A percentile compares a stretch with the other conserved stretches of the same genome.
Conservation (phyloP, 2,888 invertebrate genomes). For the Lasioglossum calceatum region DNA sequence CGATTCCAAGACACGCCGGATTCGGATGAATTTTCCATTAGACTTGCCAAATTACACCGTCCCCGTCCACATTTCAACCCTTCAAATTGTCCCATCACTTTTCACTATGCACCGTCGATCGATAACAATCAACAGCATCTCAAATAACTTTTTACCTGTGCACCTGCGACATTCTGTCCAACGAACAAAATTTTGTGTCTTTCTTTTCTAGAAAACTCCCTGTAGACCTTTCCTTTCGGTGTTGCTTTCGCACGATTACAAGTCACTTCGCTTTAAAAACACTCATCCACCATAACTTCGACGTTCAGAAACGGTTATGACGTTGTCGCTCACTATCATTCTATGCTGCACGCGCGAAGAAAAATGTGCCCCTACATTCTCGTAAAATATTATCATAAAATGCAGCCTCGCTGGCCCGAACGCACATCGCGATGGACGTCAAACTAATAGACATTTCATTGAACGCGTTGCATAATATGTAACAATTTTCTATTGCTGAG, state of each 20-base stretch:
- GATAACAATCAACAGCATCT: background rate
- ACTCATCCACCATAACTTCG: background rate
- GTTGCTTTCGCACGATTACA: background rate
- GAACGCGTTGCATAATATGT: background rate
- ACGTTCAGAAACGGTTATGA: background rate
- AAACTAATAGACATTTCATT: background rate
- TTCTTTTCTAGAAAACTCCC: background rate
- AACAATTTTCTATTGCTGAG: background rate
- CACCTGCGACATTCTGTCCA: background rate
- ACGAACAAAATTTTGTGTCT: background rate
- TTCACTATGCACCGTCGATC: background rate
- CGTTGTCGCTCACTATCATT: background rate
- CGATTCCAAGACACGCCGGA: slow-evolving; percentile 30
- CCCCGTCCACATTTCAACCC: background rate
- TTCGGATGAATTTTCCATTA: slow-evolving; percentile 37
- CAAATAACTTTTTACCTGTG: background rate
- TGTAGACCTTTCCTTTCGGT: background rate
- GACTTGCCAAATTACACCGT: slow-evolving; percentile 4
- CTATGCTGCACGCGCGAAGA: background rate
- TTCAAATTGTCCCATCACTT: background rate
- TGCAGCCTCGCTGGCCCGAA: background rate
- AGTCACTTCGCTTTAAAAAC: background rate
- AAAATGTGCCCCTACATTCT: background rate
- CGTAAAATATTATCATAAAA: slow-evolving; percentile 6
- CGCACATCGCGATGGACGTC: background rate